phyloP scores from a whole-genome alignment of 2,888 invertebrate species.

The Cerceris rybyensis region DNA sequence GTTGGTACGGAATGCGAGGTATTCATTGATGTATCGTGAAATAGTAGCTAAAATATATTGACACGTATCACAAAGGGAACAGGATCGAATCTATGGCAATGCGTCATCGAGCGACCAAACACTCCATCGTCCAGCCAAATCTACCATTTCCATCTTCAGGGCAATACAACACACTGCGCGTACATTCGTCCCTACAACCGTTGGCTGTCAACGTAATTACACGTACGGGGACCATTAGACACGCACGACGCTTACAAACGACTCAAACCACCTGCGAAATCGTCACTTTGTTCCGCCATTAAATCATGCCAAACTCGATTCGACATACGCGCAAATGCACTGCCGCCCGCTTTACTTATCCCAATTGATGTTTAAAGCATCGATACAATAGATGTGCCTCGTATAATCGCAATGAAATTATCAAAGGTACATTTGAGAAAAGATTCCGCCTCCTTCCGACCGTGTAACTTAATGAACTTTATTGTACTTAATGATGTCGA shows the following conservation, averaged over 20 bases:
- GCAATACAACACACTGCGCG: constrained; percentile 45
- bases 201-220: constrained; percentile 69
- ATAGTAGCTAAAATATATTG: not conserved
- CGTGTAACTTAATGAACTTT: too few species aligned
- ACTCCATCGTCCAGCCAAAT: constrained; percentile 38
- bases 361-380: constrained; percentile 7
- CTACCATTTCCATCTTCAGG: constrained; percentile 38
- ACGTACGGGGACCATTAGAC: constrained; percentile 70
- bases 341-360: constrained; percentile 39
- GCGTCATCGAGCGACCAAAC: constrained; percentile 45
- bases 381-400: not conserved
- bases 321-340: constrained; percentile 17
- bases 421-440: too few species aligned
- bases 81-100: constrained; percentile 32
- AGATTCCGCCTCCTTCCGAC: too few species aligned
- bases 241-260: constrained; percentile 67
- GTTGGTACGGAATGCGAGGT: not conserved
- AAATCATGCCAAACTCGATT: constrained; percentile 54
- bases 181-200: constrained; percentile 60
- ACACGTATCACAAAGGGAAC: constrained; percentile 24
- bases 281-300: constrained; percentile 71
- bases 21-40: not conserved
- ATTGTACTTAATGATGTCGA: too few species aligned
- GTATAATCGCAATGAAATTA: too few species aligned
- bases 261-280: constrained; percentile 69